Evolutionary conservation across 2,113 vertebrate species (phyloP).

Genomic region (Heloderma charlesbogerti): DNA sequence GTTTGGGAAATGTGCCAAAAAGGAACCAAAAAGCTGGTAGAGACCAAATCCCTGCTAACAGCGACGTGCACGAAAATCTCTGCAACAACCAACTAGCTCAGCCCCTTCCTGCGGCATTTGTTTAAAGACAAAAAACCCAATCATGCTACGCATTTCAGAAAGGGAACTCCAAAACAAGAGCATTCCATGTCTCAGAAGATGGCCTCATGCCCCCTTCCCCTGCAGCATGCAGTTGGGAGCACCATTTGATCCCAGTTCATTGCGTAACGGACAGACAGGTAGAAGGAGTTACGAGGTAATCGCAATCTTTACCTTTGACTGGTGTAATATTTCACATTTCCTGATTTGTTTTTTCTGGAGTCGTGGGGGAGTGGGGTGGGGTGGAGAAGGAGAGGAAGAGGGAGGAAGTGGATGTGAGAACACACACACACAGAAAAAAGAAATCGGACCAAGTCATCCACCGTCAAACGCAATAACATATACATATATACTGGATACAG

Average conservation of each 20-base stretch:
- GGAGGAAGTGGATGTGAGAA: conserved; percentile 72
- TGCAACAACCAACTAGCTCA: neutral
- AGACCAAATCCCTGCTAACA: no score
- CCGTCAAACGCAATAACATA: neutral
- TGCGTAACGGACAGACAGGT: conserved; percentile 12
- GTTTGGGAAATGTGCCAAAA: neutral
- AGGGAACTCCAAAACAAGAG: neutral
- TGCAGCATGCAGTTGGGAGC: neutral
- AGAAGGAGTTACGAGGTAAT: neutral
- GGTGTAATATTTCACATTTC: conserved; percentile 82
- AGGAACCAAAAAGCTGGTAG: no score
- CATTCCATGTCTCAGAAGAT: neutral
- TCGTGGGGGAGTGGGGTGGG: conserved; percentile 41
- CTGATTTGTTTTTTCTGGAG: conserved; percentile 85
- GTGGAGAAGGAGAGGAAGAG: neutral
- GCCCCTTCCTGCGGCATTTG: neutral
- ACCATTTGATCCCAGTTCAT: neutral
- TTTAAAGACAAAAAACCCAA: neutral
- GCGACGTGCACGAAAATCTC: neutral
- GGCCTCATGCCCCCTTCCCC: neutral
- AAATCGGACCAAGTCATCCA: neutral
- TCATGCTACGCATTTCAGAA: neutral
- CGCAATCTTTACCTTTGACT: conserved; percentile 82
- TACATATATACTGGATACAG: neutral
- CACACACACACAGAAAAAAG: conserved; percentile 2